Percentiles rank a stretch among this genome's conserved stretches.
Conservation (phyloP, 2,797 vertebrate species). For the Tenualosa thibaudeaui region DNA sequence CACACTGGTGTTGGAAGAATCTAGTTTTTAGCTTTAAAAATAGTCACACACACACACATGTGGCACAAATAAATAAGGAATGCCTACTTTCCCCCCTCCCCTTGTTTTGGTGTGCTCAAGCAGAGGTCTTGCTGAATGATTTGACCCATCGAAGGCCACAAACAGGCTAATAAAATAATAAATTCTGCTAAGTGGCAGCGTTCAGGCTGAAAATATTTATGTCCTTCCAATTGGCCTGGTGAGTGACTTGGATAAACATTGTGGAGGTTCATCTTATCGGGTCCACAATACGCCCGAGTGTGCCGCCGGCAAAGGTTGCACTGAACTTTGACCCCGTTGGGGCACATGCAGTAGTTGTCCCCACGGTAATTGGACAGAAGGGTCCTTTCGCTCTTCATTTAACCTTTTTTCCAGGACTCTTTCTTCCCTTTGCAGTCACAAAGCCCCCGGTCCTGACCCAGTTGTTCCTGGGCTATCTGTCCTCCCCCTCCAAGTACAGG, state of each 20-base stretch:
- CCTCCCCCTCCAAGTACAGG: conserved; percentile 70
- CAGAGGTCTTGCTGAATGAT: conserved; percentile 41
- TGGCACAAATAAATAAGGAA: neutral
- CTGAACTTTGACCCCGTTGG: conserved; percentile 75
- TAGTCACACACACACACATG: neutral
- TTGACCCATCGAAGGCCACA: conserved; percentile 40
- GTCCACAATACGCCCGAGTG: conserved; percentile 79
- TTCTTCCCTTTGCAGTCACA: conserved; percentile 69
- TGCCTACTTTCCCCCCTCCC: neutral
- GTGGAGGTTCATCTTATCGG: conserved; percentile 80
- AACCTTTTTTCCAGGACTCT: conserved; percentile 77
- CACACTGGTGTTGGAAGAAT: neutral
- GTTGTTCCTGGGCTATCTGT: conserved; percentile 78
- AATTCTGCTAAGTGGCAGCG: conserved; percentile 71
- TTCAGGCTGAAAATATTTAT: conserved; percentile 73
- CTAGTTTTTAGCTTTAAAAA: neutral
- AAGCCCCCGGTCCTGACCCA: conserved; percentile 79
- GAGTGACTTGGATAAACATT: conserved; percentile 81
- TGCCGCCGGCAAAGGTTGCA: conserved; percentile 74
- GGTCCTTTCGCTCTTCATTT: conserved; percentile 82
- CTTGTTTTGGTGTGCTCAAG: neutral
- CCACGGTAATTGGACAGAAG: conserved; percentile 85
- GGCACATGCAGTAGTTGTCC: conserved; percentile 80
- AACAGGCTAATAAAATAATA: conserved; percentile 70
- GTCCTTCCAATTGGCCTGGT: conserved; percentile 66